Evolutionary conservation across 2,113 vertebrate species (phyloP).

Genomic region (Corynorhinus townsendii): DNA sequence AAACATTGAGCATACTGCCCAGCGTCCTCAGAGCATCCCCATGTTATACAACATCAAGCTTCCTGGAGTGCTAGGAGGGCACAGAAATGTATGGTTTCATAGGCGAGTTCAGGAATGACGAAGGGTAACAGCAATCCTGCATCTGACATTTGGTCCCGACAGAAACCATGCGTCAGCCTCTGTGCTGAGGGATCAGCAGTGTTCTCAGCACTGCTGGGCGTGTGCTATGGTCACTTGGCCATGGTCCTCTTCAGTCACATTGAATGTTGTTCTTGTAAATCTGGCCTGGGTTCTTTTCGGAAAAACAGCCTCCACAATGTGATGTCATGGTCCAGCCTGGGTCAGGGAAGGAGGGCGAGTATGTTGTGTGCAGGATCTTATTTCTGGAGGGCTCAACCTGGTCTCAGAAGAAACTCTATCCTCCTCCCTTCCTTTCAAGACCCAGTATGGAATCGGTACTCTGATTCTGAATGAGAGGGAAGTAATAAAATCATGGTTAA

Average conservation of each 20-base stretch:
- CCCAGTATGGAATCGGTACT: background rate
- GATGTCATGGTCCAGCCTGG: conserved; percentile 46
- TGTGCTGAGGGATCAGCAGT: conserved; percentile 54
- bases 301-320: conserved; percentile 57
- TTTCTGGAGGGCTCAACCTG: background rate
- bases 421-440: background rate
- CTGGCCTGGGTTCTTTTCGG: conserved; percentile 31
- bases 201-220: conserved; percentile 49
- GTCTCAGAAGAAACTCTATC: background rate
- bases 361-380: background rate
- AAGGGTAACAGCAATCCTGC: conserved; percentile 31
- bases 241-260: background rate
- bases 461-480: background rate
- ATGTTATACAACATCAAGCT: background rate
- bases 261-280: conserved; percentile 44
- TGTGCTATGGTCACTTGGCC: conserved; percentile 58
- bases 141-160: conserved; percentile 6
- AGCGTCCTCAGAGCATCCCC: background rate
- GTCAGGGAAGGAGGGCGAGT: background rate
- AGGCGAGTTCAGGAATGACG: background rate
- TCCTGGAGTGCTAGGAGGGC: background rate
- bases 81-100: background rate
- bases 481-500: background rate
- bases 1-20: background rate
- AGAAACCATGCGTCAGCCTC: conserved; percentile 57